Evolutionary conservation across 2,797 vertebrate genomes (phyloP), one percentile per base, ranked within the genome.

Genomic region (Lateolabrax maculatus): DNA sequence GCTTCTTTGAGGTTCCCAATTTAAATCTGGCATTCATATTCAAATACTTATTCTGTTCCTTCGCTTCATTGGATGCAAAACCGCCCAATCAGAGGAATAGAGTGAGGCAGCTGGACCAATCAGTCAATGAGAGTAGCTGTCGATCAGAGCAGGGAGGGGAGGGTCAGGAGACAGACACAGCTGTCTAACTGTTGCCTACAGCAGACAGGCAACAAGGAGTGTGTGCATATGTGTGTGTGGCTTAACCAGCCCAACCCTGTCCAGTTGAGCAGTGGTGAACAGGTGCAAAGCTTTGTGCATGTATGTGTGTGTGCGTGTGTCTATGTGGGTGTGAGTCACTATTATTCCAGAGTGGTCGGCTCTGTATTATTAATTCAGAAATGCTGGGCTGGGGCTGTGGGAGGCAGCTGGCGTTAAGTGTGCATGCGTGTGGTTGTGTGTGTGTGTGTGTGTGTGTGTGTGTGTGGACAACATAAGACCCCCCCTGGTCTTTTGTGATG

Each of bases 301-400:
- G 76, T 63, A 69, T 86, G 69, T 81, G 71, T 80, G 68, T 72
- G 34, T 84, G 65, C 72, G 80, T 67, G 65, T 63, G 71, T 51
- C 64, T 68, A 63, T 80, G 71, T 79, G 77, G 65, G 71, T 84
- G 76, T 48, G 74, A 77, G 85, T 89, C 65, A 88, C 92, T 79
- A 95, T 95, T 95, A 95, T 94, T 93, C 89, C 90, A 88, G 89
- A 95, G 93, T 92, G 90, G 93, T 84, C 88, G 91, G 91, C 90
- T 90, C 80, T 92, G 86, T 95, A 96, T 95, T 95, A 95, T 96
- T 95, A 93, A 96, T 96, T 96, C 94, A 95, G 90, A 93, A 94
- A 93, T 87, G 90, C 88, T 81, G 78, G 84, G 86, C 84, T 85
- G 90, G 79, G 80, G 89, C 87, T 84, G 85, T 88, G 86, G 84